A percentile compares a stretch with the other conserved stretches of the same genome.
These are phyloP conservation scores for Nowickia ferox DNA, from an alignment of 2,888 invertebrate genomes.

Conservation along the genomic window DNA sequence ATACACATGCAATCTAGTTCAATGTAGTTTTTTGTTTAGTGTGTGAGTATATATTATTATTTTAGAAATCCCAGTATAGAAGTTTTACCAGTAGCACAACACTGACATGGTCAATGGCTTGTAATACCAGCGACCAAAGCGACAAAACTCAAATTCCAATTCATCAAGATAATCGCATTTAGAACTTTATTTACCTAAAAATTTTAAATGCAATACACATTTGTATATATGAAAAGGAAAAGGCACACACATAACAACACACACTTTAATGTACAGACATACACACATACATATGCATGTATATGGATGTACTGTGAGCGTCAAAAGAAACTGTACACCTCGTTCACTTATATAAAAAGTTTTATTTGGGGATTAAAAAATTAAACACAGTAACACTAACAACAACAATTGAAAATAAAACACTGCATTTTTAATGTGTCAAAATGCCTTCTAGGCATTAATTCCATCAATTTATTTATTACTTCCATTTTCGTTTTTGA, in stretches of 20 bases:
- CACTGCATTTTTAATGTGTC: no score
- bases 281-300: background rate
- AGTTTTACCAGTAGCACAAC: constrained; percentile 53
- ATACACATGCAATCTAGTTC: background rate
- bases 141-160: constrained; percentile 80
- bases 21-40: background rate
- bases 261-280: background rate
- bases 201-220: constrained; percentile 45
- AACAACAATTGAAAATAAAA: no score
- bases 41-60: constrained; percentile 5
- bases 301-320: no score
- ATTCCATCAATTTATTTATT: no score
- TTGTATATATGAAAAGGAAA: background rate
- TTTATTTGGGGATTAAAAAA: no score
- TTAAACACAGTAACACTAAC: no score
- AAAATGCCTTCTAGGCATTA: no score
- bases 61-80: constrained; percentile 37
- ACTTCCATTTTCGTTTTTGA: no score
- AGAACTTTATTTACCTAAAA: constrained; percentile 79
- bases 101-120: constrained; percentile 71
- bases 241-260: background rate
- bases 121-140: constrained; percentile 74
- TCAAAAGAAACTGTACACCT: no score
- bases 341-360: no score
- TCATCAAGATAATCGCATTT: constrained; percentile 82